Conservation (phyloP, 2,113 vertebrate species). For the Malaclemys terrapin region DNA sequence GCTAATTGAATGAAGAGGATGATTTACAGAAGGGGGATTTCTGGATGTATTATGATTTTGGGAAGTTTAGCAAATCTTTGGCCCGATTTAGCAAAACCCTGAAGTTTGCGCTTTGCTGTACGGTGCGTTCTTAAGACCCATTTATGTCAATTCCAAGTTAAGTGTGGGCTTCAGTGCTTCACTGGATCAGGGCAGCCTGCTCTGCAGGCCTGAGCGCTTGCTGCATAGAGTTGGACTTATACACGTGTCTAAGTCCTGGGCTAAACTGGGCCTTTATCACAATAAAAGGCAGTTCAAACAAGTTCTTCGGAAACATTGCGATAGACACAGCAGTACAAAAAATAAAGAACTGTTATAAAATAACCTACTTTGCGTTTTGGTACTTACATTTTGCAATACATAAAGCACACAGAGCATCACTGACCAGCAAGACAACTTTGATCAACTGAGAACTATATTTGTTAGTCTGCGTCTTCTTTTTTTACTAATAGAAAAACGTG, state of each 20-base stretch:
- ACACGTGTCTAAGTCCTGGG: not conserved
- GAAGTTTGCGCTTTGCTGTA: rapidly evolving
- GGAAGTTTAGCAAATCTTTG: not conserved
- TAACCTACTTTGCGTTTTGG: not conserved
- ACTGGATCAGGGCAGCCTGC: rapidly evolving
- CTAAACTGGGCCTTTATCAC: rapidly evolving
- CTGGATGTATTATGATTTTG: not conserved
- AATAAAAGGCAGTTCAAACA: not conserved
- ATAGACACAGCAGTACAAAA: not conserved
- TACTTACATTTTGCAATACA: not conserved
- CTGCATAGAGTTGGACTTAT: not conserved
- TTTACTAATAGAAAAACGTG: not conserved
- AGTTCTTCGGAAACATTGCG: not conserved
- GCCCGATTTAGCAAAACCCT: not conserved
- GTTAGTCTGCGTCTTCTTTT: not conserved
- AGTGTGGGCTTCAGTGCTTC: not conserved
- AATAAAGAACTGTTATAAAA: not conserved
- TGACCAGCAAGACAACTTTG: not conserved
- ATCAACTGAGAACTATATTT: not conserved
- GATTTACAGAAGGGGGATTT: not conserved
- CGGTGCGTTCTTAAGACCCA: not conserved
- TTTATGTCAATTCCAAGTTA: not conserved
- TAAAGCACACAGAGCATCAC: not conserved
- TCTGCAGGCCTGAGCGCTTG: not conserved
- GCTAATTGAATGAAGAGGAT: not conserved